phyloP scores from a whole-genome alignment of 2,797 vertebrate genomes.

The Clarias platycephalus region DNA sequence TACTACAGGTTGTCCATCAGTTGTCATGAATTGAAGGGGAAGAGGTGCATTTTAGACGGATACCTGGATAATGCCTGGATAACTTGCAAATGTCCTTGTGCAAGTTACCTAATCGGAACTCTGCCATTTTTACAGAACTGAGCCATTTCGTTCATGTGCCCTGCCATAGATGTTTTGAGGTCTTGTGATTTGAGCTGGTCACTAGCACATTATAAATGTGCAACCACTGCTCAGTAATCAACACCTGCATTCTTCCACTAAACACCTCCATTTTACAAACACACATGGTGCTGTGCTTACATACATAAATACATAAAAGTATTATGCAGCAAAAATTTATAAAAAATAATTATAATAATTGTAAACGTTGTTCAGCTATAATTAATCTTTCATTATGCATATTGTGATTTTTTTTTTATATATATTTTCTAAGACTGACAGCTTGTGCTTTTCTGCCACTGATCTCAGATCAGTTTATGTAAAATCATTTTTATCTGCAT shows the following conservation, averaged over 20 bases:
- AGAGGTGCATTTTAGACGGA: background rate
- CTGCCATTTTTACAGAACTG: background rate
- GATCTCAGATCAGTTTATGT: background rate
- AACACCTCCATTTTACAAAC: background rate
- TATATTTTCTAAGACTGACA: background rate
- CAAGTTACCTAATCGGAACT: conserved; percentile 1
- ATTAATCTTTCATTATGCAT: background rate
- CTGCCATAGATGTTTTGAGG: background rate
- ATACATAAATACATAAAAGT: background rate
- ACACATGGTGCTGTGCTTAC: background rate
- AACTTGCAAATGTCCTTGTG: background rate
- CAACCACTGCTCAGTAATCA: background rate
- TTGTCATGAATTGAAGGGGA: background rate
- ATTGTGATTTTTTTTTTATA: background rate
- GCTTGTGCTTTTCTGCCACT: background rate
- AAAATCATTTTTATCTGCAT: background rate
- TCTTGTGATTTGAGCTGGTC: background rate
- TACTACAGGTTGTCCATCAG: background rate
- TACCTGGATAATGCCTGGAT: too few relatives aligned
- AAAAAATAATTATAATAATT: too few relatives aligned
- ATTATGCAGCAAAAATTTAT: background rate
- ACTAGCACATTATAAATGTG: background rate
- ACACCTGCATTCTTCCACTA: background rate
- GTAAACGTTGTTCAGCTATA: background rate
- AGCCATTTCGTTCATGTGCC: background rate